These are phyloP conservation scores for Leucoraja ocellata DNA, from an alignment of 2,797 vertebrate genomes.

Conservation along the genomic window DNA sequence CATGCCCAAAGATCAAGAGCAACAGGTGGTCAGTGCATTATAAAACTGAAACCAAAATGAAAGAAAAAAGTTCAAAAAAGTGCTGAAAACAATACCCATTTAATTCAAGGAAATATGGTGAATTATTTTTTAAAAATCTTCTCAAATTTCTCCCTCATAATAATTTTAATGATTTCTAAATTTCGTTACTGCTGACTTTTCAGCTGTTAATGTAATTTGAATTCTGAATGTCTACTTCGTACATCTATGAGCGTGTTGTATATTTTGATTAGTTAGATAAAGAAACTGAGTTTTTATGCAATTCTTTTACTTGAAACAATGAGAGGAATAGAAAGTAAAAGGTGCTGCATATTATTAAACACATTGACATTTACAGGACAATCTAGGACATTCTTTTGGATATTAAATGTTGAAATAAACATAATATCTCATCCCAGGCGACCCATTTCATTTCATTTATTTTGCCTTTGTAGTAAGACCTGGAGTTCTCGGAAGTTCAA, in stretches of 20 bases:
- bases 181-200: slow-evolving; percentile 22
- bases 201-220: slow-evolving; percentile 29
- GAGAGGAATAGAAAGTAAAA: background rate
- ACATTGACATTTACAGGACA: background rate
- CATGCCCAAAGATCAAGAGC: slow-evolving; percentile 31
- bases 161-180: slow-evolving; percentile 30
- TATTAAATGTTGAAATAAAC: background rate
- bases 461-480: background rate
- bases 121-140: slow-evolving; percentile 29
- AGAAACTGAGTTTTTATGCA: background rate
- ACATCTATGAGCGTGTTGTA: background rate
- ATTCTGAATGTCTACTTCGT: background rate
- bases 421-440: too few species aligned
- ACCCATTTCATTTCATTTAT: background rate
- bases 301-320: background rate
- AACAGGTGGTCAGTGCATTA: slow-evolving; percentile 30
- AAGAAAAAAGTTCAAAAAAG: slow-evolving; percentile 33
- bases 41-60: slow-evolving; percentile 37
- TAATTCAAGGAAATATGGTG: slow-evolving; percentile 33
- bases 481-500: background rate
- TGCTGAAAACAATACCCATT: slow-evolving; percentile 36
- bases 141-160: slow-evolving; percentile 33
- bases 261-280: background rate
- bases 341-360: background rate
- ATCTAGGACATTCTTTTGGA: too few species aligned